Evolutionary conservation across 2,797 vertebrate genomes (phyloP).

Genomic region (Leptoclinus maculatus): DNA sequence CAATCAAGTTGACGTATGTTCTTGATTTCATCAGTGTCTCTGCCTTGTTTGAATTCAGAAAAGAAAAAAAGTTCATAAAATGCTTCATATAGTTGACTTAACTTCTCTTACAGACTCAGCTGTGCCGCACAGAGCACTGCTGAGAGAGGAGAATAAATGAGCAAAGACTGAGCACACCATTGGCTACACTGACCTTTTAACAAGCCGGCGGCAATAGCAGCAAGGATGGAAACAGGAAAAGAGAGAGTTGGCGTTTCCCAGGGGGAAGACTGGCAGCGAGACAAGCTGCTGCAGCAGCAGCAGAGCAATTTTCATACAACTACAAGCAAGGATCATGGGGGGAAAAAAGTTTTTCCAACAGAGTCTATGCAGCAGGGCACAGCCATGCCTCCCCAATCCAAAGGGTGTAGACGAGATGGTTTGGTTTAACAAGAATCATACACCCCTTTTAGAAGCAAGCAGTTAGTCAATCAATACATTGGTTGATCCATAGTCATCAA

Average conservation of each 20-base stretch:
- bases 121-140: not conserved
- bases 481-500: not conserved
- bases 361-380: not conserved
- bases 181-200: conserved; percentile 43
- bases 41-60: not conserved
- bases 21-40: not conserved
- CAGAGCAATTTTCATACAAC: conserved; percentile 33
- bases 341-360: conserved; percentile 27
- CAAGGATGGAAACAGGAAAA: conserved; percentile 65
- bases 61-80: not conserved
- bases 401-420: not conserved
- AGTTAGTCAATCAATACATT: no score
- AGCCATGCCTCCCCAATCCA: not conserved
- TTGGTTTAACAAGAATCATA: not conserved
- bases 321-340: not conserved
- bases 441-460: not conserved
- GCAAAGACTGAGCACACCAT: conserved; percentile 15
- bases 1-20: not conserved
- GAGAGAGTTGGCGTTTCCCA: conserved; percentile 37
- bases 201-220: conserved; percentile 35
- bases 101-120: not conserved
- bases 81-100: conserved; percentile 12
- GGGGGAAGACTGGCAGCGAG: conserved; percentile 8
- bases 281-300: conserved; percentile 27
- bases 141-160: conserved; percentile 24